Base-by-base conservation (phyloP, 2,113 vertebrate species). In the Dendropsophus ebraccatus region DNA sequence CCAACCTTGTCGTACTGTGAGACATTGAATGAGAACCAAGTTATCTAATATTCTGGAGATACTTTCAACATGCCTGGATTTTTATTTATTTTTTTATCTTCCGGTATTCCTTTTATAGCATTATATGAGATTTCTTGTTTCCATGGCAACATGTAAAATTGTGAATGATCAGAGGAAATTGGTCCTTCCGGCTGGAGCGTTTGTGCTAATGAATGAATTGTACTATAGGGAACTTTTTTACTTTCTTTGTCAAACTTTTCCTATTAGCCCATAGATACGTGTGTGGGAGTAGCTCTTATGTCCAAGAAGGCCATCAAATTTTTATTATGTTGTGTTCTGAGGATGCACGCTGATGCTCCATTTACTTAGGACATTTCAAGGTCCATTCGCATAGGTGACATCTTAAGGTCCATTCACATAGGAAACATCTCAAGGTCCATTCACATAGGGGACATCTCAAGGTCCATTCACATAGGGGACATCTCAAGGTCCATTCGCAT, bases 141-240 rank as follows among this genome's bases (percentile, higher is more conserved):
- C 77, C 77, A 45, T 80, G 41, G 32, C 77, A 80, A 80, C 54
- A 2, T n/a, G 56, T 41, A 80, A 32, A 80, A 60, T 80, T 80
- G 52, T 80, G 77, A 62, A 80, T 80, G 77, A 80, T 62, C 54
- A 60, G 19, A 37, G 77, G 52, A 54, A 79, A 79, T 49, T 76
- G 49, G 41, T 50, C 74, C 32, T 76, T 52, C 74, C 49, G 45
- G 49, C 14, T 58, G 8, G 19, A n/a, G 19, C 54, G 25, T 58
- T 60, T 80, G 77, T 35, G 54, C 32, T 80, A 45, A 60, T 58
- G 77, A 80, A 80, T 80, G 77, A 60, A 45, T 19, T n/a, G 54
- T 60, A 60, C 54, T 60, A 80, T 56, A n/a, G 25, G 35, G 67
- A 70, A 70, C 67, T 70, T 70, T 41, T 3, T 9, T 14, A 1